phyloP scores from a whole-genome alignment of 1,140 invertebrate genomes.

The Riptortus pedestris region DNA sequence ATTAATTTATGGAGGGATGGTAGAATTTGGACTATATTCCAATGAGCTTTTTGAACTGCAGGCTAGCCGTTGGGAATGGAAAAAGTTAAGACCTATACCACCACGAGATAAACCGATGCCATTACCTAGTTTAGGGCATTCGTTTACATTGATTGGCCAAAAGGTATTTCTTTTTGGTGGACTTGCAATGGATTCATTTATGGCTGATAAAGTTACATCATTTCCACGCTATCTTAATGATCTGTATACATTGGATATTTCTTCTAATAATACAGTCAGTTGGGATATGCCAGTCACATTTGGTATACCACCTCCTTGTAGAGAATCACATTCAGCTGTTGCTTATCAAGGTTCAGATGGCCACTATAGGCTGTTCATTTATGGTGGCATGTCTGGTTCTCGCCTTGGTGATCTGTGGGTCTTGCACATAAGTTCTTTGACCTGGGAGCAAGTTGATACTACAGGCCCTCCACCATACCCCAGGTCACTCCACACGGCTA shows the following conservation, averaged over 20 bases:
- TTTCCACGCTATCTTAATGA: constrained; percentile 35
- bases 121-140: constrained; percentile 90
- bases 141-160: constrained; percentile 91
- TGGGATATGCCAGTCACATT: constrained; percentile 86
- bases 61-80: constrained; percentile 97
- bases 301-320: constrained; percentile 71
- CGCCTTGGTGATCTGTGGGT: constrained; percentile 92
- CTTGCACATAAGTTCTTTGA: constrained; percentile 74
- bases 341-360: constrained; percentile 70
- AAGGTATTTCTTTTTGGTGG: constrained; percentile 95
- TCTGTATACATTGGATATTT: constrained; percentile 35
- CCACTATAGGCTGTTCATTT: constrained; percentile 80
- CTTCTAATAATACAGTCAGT: constrained; percentile 38
- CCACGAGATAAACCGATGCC: constrained; percentile 73
- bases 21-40: constrained; percentile 98
- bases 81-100: constrained; percentile 76
- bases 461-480: constrained; percentile 81
- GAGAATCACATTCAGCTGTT: constrained; percentile 94
- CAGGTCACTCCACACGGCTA: constrained; percentile 90
- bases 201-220: constrained; percentile 71
- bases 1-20: constrained; percentile 97
- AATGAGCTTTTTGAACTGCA: constrained; percentile 96
- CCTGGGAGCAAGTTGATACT: constrained; percentile 80
- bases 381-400: constrained; percentile 98
- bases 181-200: constrained; percentile 53